phyloP scores from a whole-genome alignment of 2,113 vertebrate species.

The Corythaixoides concolor region DNA sequence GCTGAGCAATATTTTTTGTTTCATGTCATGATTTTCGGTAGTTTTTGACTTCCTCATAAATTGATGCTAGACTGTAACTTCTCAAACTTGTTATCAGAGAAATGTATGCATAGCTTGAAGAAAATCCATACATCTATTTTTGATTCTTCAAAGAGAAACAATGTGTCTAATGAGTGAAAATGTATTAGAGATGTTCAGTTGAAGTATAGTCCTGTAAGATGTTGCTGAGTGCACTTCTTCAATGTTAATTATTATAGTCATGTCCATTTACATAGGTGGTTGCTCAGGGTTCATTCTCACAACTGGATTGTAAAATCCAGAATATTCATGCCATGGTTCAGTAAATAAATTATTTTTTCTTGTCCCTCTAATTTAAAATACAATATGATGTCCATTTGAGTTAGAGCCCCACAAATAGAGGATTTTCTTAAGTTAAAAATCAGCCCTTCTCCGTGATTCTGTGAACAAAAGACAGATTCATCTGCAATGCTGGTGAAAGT shows the following conservation, averaged over 20 bases:
- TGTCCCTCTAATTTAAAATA: background rate
- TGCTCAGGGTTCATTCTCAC: rapidly evolving
- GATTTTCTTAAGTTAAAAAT: background rate
- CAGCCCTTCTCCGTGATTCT: rapidly evolving
- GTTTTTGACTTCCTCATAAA: background rate
- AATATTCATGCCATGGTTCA: background rate
- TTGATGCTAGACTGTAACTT: background rate
- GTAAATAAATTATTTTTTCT: background rate
- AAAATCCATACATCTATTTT: background rate
- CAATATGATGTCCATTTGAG: background rate
- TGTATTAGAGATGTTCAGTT: background rate
- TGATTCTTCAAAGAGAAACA: background rate
- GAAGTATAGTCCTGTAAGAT: background rate
- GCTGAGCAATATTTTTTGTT: background rate
- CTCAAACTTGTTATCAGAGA: background rate
- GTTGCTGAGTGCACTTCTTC: background rate
- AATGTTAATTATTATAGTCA: background rate
- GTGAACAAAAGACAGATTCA: background rate
- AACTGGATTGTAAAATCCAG: background rate
- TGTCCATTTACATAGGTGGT: background rate
- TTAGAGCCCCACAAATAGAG: rapidly evolving
- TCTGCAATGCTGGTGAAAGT: background rate
- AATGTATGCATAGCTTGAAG: background rate
- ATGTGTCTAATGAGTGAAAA: background rate
- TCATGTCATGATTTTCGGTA: background rate